Evolutionary conservation across 92 coral and sea anemone species (phyloP).

Genomic region (Palythoa grandiflora): DNA sequence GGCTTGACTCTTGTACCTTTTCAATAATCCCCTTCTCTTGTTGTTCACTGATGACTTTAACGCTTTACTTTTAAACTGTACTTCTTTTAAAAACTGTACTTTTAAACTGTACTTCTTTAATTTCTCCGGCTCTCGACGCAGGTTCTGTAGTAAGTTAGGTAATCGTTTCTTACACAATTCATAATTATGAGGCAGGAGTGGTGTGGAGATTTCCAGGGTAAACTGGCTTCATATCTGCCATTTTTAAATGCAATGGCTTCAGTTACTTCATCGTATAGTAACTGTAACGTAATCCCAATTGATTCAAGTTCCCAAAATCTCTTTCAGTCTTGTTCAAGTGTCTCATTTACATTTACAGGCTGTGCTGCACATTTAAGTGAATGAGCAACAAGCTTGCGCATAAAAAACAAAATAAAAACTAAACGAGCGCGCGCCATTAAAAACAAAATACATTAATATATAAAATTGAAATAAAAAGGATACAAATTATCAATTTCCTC

Average conservation of each 20-base stretch:
- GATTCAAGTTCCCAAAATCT: neutral
- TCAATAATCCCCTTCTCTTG: conserved; percentile 64
- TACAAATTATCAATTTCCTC: no score
- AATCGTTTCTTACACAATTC: conserved; percentile 43
- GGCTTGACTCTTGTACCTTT: conserved; percentile 35
- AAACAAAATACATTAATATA: no score
- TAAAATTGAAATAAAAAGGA: no score
- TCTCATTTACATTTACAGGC: neutral
- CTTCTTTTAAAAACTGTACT: no score
- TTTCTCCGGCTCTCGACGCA: conserved; percentile 49
- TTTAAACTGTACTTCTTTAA: conserved; percentile 54
- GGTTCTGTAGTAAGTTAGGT: conserved; percentile 22
- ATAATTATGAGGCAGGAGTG: conserved; percentile 61
- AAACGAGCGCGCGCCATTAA: no score
- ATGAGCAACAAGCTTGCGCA: neutral
- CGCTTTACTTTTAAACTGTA: neutral
- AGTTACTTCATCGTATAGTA: neutral
- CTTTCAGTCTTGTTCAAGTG: neutral
- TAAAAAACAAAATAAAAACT: no score
- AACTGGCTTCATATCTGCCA: conserved; percentile 49
- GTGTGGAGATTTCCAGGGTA: conserved; percentile 65
- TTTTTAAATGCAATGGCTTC: neutral
- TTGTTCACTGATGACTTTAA: conserved; percentile 65
- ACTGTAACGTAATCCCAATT: neutral
- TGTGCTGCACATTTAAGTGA: neutral